These are phyloP conservation scores for Pseudanteris insignis DNA, from an alignment of 2,888 invertebrate genomes.

Conservation along the genomic window DNA sequence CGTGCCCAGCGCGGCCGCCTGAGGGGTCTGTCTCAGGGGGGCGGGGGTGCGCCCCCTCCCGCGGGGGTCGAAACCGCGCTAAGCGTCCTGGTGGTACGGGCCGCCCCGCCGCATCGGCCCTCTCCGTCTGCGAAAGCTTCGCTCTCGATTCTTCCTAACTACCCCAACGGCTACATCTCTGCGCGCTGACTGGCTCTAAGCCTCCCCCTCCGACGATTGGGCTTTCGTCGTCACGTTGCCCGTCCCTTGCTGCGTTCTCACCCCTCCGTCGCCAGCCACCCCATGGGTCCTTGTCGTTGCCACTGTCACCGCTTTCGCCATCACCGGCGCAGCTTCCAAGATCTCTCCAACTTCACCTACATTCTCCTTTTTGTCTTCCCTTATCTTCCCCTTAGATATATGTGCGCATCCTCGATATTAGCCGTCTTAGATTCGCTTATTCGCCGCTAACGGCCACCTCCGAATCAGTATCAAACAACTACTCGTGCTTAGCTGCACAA, in stretches of 20 bases:
- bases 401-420: conserved; percentile 37
- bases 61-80: no score
- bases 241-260: not conserved
- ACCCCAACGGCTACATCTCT: conserved; percentile 35
- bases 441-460: conserved; percentile 27
- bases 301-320: conserved; percentile 29
- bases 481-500: no score
- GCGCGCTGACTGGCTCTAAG: conserved; percentile 24
- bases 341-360: conserved; percentile 54
- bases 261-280: not conserved
- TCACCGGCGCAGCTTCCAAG: conserved; percentile 36
- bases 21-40: no score
- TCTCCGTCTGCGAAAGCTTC: conserved; percentile 25
- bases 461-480: conserved; percentile 14
- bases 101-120: conserved; percentile 16
- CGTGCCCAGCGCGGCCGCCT: conserved; percentile 11
- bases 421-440: conserved; percentile 21
- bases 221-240: conserved; percentile 37
- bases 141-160: conserved; percentile 36
- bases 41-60: no score
- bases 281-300: conserved; percentile 43
- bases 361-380: conserved; percentile 54
- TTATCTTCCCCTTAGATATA: conserved; percentile 45
- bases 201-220: conserved; percentile 22
- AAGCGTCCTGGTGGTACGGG: conserved; percentile 26